phyloP scores from a whole-genome alignment of 1,140 invertebrate genomes.

The Zaprionus kolodkinae region DNA sequence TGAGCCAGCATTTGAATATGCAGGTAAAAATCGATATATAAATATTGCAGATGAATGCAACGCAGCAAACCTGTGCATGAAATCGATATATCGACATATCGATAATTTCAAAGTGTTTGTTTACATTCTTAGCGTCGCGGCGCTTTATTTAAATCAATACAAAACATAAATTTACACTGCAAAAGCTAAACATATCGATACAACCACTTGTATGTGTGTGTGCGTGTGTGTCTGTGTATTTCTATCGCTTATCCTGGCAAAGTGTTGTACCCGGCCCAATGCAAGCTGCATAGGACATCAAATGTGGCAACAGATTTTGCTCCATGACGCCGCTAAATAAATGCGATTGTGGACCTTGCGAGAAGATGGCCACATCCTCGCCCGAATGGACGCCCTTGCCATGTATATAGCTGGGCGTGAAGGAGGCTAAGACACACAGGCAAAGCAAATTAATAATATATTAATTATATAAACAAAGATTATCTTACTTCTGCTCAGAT shows the following conservation, averaged over 20 bases:
- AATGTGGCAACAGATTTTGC: conserved; percentile 90
- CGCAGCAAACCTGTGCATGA: not conserved
- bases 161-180: conserved; percentile 40
- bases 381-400: conserved; percentile 87
- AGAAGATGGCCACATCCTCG: conserved; percentile 89
- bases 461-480: not conserved
- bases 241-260: conserved; percentile 27
- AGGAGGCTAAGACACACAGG: conserved; percentile 55
- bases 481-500: conserved; percentile 56
- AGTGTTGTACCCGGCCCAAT: conserved; percentile 78
- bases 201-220: not conserved
- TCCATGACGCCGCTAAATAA: conserved; percentile 90
- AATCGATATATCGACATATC: not conserved
- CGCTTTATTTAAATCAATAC: conserved; percentile 33
- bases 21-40: not conserved
- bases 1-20: not conserved
- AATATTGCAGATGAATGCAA: not conserved
- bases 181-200: conserved; percentile 9
- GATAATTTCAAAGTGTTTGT: not conserved
- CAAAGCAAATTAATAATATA: no score
- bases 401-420: conserved; percentile 84
- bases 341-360: conserved; percentile 88
- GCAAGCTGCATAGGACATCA: conserved; percentile 88
- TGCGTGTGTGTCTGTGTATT: not conserved
- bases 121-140: conserved; percentile 1